Evolutionary conservation across 2,797 vertebrate genomes (phyloP).

Genomic region (Amblyraja radiata): DNA sequence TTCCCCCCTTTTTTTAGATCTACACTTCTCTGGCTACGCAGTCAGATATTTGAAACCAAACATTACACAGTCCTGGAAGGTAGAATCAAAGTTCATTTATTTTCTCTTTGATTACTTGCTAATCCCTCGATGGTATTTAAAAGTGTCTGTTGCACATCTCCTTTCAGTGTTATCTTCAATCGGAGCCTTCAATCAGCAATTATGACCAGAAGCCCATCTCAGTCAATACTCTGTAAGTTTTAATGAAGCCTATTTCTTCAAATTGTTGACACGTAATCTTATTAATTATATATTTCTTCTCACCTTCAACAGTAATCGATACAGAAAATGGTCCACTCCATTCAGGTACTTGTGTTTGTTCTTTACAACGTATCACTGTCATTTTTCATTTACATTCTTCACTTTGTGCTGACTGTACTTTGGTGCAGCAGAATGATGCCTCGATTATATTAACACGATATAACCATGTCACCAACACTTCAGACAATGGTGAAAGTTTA

Average conservation of each 20-base stretch:
- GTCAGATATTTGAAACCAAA: conserved; percentile 36
- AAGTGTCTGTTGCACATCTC: background rate
- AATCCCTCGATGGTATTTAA: background rate
- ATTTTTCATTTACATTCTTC: background rate
- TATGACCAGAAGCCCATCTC: conserved; percentile 25
- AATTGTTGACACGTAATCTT: background rate
- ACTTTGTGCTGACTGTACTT: background rate
- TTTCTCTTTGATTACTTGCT: background rate
- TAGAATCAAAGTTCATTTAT: background rate
- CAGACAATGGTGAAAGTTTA: background rate
- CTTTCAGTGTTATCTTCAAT: conserved; percentile 8
- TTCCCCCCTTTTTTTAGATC: background rate
- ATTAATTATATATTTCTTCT: background rate
- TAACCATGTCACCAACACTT: background rate
- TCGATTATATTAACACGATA: background rate
- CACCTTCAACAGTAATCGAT: conserved; percentile 11
- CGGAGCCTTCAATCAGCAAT: background rate
- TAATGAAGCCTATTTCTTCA: background rate
- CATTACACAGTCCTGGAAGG: conserved; percentile 28
- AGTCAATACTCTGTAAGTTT: background rate
- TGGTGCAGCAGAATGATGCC: background rate
- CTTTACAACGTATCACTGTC: background rate
- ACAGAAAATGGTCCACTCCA: background rate
- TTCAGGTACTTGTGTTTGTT: conserved; percentile 27
- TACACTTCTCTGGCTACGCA: conserved; percentile 32